phyloP scores from a whole-genome alignment of 2,888 invertebrate species.

The Synergus laeviventris region DNA sequence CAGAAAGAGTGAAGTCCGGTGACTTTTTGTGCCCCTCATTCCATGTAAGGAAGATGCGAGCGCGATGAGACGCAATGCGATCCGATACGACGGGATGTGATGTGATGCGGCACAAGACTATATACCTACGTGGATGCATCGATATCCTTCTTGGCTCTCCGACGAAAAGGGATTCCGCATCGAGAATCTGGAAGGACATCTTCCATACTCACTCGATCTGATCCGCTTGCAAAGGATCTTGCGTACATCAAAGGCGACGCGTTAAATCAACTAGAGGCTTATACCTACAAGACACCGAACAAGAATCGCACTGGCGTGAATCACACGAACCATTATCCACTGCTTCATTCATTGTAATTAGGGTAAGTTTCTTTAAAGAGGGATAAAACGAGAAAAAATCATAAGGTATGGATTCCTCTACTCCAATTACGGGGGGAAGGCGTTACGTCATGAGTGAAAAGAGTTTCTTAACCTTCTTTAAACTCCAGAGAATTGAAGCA shows the following conservation, averaged over 20 bases:
- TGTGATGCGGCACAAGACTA: slow-evolving; percentile 59
- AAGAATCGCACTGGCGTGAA: not conserved
- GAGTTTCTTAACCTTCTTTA: not conserved
- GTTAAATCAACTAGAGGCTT: slow-evolving; percentile 21
- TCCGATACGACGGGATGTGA: slow-evolving; percentile 59
- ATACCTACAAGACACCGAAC: slow-evolving; percentile 15
- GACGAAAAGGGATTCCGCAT: slow-evolving; percentile 59
- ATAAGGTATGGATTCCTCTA: too few relatives aligned
- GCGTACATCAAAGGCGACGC: slow-evolving; percentile 42
- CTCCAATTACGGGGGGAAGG: too few relatives aligned
- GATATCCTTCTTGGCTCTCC: slow-evolving; percentile 57
- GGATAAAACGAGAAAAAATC: too few relatives aligned
- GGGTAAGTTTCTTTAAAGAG: too few relatives aligned
- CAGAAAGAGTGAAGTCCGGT: slow-evolving; percentile 61
- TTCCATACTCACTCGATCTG: slow-evolving; percentile 52
- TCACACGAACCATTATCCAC: not conserved
- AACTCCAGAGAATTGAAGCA: not conserved
- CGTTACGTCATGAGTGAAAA: too few relatives aligned
- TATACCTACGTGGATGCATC: slow-evolving; percentile 57
- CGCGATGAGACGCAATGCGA: slow-evolving; percentile 56
- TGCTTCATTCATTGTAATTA: not conserved
- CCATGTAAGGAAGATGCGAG: slow-evolving; percentile 64
- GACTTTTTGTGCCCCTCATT: slow-evolving; percentile 66
- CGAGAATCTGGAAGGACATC: slow-evolving; percentile 59
- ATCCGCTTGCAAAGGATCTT: slow-evolving; percentile 50